phyloP scores from a whole-genome alignment of 2,888 invertebrate species.

The Tuta absoluta region DNA sequence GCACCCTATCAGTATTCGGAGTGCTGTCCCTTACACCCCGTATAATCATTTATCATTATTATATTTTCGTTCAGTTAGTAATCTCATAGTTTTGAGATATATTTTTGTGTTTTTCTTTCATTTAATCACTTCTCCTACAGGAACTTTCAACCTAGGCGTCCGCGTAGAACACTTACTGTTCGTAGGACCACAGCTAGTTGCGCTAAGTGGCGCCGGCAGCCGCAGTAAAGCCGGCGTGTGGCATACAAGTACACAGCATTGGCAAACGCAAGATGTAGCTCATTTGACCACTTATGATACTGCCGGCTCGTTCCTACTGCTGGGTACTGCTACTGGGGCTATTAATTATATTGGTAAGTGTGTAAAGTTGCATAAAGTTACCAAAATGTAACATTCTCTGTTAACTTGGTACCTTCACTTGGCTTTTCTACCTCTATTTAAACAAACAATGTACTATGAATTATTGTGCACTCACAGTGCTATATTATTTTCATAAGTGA shows the following conservation, averaged over 20 bases:
- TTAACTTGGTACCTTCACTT: no score
- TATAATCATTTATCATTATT: no score
- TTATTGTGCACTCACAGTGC: no score
- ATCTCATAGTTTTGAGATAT: no score
- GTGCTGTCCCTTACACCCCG: no score
- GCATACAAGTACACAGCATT: conserved; percentile 99
- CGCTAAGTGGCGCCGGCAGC: conserved; percentile 85
- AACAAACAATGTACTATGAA: no score
- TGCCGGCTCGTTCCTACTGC: conserved; percentile 95
- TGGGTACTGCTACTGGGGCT: conserved; percentile 97
- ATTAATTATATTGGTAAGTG: conserved; percentile 96
- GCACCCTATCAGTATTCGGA: no score
- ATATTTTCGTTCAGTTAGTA: no score
- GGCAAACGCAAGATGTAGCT: conserved; percentile 98
- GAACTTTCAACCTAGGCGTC: conserved; percentile 94
- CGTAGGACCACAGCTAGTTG: conserved; percentile 98
- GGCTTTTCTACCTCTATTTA: no score
- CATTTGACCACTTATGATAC: conserved; percentile 98
- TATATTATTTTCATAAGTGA: no score
- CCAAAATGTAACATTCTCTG: no score
- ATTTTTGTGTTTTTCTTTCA: no score
- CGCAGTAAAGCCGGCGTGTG: conserved; percentile 96
- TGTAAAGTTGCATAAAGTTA: background rate
- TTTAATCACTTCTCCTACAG: conserved; percentile 62
- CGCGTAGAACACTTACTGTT: conserved; percentile 98